Evolutionary conservation across 2,888 invertebrate genomes (phyloP), one percentile per base, ranked within the genome.

Genomic region (Odontomyia ornata): DNA sequence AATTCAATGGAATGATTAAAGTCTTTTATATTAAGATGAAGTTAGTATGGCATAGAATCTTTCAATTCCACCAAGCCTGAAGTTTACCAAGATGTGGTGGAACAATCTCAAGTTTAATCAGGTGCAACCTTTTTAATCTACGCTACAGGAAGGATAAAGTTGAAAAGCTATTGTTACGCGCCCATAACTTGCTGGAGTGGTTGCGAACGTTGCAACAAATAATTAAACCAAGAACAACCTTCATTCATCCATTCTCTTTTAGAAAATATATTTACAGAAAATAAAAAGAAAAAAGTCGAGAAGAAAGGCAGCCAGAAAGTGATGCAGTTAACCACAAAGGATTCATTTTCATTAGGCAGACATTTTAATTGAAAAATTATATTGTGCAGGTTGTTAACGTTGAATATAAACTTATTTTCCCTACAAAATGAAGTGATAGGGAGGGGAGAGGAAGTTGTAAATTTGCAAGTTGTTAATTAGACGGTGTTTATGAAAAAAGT

Each of bases 151-250:
- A 60, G 60, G 60, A 60, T 60, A 60, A 60, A 60, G 60, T 23
- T 60, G 18, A 25, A 4, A 60, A 60, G 23, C 23, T 60, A 60
- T 60, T 60, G 60, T 60, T 60, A 11, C 23, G 15, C 4, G 60
- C 36, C 36, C 5, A 9, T 5, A 3, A 23, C 60, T 11, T 25
- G 56, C 23, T 60, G 60, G 25, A 11, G 60, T 15, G 25, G 52
- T 5, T 5, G 36, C 36, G 23, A 60, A 21, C 25, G 60, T 23
- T 60, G 60, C 60, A 60, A 25, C 60, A 60, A 60, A 60, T 60
- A 60, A 27, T 65, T 65, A 36, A 65, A 65, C 18, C 11, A 23
- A 65, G 36, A 65, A 65, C 30, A 65, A 65, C 18, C 36, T 65
- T 65, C 65, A 28, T 28, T 65, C 28, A 65, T 65, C 23, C n/a